A percentile compares a stretch with the other conserved stretches of the same genome.
These are phyloP conservation scores for Hypanus sabinus DNA, from an alignment of 2,113 vertebrate species.

Conservation along the genomic window DNA sequence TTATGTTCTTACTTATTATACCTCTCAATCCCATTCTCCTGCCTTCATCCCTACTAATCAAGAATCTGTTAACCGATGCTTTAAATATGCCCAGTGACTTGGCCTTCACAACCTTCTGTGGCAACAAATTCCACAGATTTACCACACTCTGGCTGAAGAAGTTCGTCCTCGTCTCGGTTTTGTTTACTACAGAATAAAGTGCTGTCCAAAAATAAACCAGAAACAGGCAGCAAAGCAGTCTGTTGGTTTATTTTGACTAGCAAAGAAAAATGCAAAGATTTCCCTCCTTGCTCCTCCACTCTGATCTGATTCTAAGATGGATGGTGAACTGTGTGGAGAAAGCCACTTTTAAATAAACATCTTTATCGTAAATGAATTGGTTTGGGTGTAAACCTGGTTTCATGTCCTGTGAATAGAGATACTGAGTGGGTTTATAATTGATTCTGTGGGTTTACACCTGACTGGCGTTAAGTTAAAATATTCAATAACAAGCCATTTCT, in stretches of 20 bases:
- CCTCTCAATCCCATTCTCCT: too few species aligned
- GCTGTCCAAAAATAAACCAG: neutral
- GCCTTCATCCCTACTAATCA: too few species aligned
- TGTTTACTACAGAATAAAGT: neutral
- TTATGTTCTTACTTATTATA: too few species aligned
- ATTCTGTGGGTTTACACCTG: neutral
- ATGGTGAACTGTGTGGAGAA: neutral
- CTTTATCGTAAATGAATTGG: neutral
- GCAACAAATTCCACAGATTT: too few species aligned
- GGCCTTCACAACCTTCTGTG: too few species aligned
- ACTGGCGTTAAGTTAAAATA: neutral
- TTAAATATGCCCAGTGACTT: too few species aligned
- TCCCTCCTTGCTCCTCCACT: neutral
- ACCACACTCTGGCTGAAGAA: too few species aligned
- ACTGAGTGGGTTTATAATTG: neutral
- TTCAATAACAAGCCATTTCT: neutral
- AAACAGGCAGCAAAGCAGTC: neutral
- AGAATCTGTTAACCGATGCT: too few species aligned
- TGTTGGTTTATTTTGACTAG: neutral
- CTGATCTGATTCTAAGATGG: neutral
- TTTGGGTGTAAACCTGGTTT: neutral
- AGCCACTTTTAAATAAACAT: neutral
- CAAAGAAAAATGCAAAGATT: neutral
- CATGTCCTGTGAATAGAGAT: neutral
- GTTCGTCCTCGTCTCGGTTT: too few species aligned